A percentile compares a stretch with the other conserved stretches of the same genome.
phyloP scores from a whole-genome alignment of 2,797 vertebrate species.

The Bradypodion pumilum region DNA sequence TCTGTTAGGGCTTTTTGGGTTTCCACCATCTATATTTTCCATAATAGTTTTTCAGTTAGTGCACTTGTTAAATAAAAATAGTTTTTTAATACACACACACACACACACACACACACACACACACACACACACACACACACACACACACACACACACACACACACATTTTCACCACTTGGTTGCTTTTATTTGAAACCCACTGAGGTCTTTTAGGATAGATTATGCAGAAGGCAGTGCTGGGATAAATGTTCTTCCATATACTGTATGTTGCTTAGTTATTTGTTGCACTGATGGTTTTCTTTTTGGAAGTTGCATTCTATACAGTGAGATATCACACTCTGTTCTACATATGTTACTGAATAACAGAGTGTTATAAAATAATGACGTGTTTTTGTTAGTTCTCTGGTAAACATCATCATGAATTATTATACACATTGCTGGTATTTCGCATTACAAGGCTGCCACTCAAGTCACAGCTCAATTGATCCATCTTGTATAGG shows the following conservation, averaged over 20 bases:
- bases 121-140: no score
- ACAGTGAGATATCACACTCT: slow-evolving; percentile 65
- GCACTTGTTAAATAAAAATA: background rate
- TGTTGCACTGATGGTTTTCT: slow-evolving; percentile 62
- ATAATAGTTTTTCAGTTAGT: background rate
- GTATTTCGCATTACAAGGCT: slow-evolving; percentile 79
- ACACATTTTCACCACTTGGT: slow-evolving; percentile 48
- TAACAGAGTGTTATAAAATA: slow-evolving; percentile 76
- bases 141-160: no score
- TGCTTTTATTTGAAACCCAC: slow-evolving; percentile 31
- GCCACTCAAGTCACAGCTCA: slow-evolving; percentile 75
- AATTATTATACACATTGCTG: slow-evolving; percentile 76
- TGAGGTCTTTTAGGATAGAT: slow-evolving; percentile 12
- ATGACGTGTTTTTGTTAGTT: slow-evolving; percentile 76
- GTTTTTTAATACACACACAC: slow-evolving; percentile 35
- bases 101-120: no score
- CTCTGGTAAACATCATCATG: slow-evolving; percentile 76
- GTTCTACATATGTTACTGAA: slow-evolving; percentile 71
- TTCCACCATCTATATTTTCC: no score
- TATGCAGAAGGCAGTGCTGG: slow-evolving; percentile 48
- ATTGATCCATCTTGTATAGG: slow-evolving; percentile 79
- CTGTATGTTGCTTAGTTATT: slow-evolving; percentile 56
- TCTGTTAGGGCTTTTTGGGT: background rate
- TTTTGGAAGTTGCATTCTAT: slow-evolving; percentile 69
- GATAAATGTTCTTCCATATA: slow-evolving; percentile 56